phyloP scores from a whole-genome alignment of 2,113 vertebrate genomes.

The Epinephelus lanceolatus region DNA sequence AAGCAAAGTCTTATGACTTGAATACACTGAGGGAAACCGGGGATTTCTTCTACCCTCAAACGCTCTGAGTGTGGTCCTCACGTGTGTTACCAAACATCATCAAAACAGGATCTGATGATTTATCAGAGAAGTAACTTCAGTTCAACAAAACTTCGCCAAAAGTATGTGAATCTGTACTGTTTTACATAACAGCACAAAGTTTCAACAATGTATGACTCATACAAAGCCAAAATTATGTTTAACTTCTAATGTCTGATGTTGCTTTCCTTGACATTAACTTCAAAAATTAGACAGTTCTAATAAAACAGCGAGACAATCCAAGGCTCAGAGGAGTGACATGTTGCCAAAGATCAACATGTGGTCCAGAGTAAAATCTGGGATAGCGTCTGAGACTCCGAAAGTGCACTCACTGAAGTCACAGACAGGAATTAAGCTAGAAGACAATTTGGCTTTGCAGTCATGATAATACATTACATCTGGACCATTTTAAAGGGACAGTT shows the following conservation, averaged over 20 bases:
- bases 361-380: slow-evolving; percentile 54
- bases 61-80: slow-evolving; percentile 4
- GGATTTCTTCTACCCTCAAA: slow-evolving; percentile 11
- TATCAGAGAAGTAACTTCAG: neutral
- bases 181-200: neutral
- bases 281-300: slow-evolving; percentile 31
- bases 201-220: neutral
- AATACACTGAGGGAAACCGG: slow-evolving; percentile 31
- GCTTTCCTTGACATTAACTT: slow-evolving; percentile 36
- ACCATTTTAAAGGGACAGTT: neutral
- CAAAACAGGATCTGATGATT: slow-evolving; percentile 4
- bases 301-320: slow-evolving; percentile 30
- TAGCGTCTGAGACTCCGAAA: slow-evolving; percentile 23
- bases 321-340: slow-evolving; percentile 48
- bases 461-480: neutral
- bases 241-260: slow-evolving; percentile 42
- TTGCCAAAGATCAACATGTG: slow-evolving; percentile 64
- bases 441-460: neutral
- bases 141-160: neutral
- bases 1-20: slow-evolving; percentile 66
- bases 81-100: slow-evolving; percentile 9
- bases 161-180: neutral
- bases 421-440: neutral
- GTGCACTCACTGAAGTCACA: neutral
- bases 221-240: neutral